Evolutionary conservation across 2,888 invertebrate species (phyloP), one percentile per base, ranked within the genome.

Genomic region (Ernsta delagoae): DNA sequence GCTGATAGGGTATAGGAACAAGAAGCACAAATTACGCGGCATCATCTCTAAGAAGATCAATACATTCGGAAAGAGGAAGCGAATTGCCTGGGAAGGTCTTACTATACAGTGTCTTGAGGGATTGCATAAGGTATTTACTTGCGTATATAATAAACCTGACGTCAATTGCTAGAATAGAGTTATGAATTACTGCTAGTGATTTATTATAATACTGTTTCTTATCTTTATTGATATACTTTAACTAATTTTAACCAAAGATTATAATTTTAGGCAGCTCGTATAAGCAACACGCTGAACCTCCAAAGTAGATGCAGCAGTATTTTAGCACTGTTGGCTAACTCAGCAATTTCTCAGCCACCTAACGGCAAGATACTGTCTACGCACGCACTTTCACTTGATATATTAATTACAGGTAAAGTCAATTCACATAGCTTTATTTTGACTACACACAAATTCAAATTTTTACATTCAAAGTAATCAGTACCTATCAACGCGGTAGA

Each of bases 231-330:
- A n/a, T n/a, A n/a, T n/a, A n/a, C 24, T 1, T 3, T 24, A 24
- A 24, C 24, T 1, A 1, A 24, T 24, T 24, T 24, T 24, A 24
- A 24, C 24, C 24, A 24, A 24, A 24, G 24, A 24, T 24, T 24
- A 24, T 24, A 24, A 24, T 24, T 24, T 24, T 75, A 96, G 95
- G 98, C 98, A 24, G 98, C 98, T 12, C 96, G 97, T 77, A 95
- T 99, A 63, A 98, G 98, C 87, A 98, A 98, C 83, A 95, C 96
- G 3, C 91, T 98, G 71, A 97, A 97, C 74, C 93, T 99, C 53
- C 98, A 99, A 88, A 96, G 96, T 77, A 95, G 98, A 59, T 98
- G 98, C 82, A 98, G 98, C 65, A 97, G 97, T 75, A 98, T 99
- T 73, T 95, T 99, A 75, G 96, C 97, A 5, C 92, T 98, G 36